phyloP scores from a whole-genome alignment of 2,888 invertebrate genomes.

The Nymphalis urticae region DNA sequence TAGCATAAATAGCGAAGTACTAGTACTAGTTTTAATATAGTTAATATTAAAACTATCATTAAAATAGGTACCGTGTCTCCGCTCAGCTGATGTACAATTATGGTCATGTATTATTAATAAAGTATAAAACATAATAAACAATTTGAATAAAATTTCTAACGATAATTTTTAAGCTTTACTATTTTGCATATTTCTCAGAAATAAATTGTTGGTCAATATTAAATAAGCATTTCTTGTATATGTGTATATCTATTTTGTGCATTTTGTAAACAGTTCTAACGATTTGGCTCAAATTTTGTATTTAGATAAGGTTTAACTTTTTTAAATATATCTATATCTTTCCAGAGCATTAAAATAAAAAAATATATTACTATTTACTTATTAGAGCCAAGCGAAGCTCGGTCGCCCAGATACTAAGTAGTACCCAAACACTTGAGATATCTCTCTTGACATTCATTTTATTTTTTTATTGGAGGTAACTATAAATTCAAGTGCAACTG shows the following conservation, averaged over 20 bases:
- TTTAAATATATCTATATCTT: too few species aligned
- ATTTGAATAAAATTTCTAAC: neutral
- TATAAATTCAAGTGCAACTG: constrained; percentile 17
- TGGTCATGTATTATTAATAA: constrained; percentile 20
- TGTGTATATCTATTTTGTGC: too few species aligned
- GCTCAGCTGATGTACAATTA: constrained; percentile 4
- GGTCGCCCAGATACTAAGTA: too few species aligned
- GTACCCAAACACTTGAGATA: too few species aligned
- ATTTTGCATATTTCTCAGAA: neutral
- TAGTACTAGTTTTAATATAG: neutral
- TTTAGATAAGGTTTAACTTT: too few species aligned
- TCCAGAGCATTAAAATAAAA: too few species aligned
- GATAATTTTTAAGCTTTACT: neutral
- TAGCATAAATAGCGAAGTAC: neutral
- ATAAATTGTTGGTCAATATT: neutral
- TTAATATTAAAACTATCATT: neutral
- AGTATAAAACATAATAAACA: neutral
- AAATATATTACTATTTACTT: too few species aligned
- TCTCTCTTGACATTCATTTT: neutral
- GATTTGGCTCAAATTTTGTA: too few species aligned
- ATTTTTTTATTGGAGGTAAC: neutral
- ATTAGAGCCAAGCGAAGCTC: too few species aligned
- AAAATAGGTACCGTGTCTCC: neutral
- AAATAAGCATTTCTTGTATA: too few species aligned
- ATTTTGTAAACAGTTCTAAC: too few species aligned